Conservation (phyloP, 2,888 invertebrate genomes). For the Sympetrum striolatum region DNA sequence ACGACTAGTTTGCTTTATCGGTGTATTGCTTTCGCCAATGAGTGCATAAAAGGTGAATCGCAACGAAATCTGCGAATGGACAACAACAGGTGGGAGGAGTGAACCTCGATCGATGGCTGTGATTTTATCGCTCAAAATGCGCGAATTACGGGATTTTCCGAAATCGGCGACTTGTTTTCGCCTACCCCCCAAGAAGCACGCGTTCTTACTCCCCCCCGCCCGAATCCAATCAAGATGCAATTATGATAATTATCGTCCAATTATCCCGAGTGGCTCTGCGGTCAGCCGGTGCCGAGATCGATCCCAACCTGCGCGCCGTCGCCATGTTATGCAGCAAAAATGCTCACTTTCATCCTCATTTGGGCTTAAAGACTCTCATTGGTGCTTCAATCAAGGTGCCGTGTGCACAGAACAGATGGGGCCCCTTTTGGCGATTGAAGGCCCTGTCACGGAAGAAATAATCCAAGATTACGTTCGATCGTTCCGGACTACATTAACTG, state of each 20-base stretch:
- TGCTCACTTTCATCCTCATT: not conserved
- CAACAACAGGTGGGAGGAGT: conserved; percentile 44
- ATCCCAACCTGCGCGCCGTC: not conserved
- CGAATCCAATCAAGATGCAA: conserved; percentile 17
- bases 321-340: not conserved
- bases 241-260: conserved; percentile 32
- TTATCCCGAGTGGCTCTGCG: conserved; percentile 1
- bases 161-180: conserved; percentile 8
- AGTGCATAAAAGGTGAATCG: conserved; percentile 26
- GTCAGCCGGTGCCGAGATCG: not conserved
- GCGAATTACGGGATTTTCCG: not conserved
- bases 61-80: conserved; percentile 49
- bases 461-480: not conserved
- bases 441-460: too few species aligned
- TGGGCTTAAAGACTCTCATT: too few species aligned
- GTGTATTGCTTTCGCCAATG: conserved; percentile 45
- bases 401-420: too few species aligned
- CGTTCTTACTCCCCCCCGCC: not conserved
- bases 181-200: not conserved
- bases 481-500: too few species aligned
- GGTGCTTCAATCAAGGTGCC: too few species aligned
- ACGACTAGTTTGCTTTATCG: too few species aligned
- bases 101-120: not conserved
- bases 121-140: conserved; percentile 35
- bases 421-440: too few species aligned